Evolutionary conservation across 2,113 vertebrate species (phyloP).

Genomic region (Epinephelus cyanopodus): DNA sequence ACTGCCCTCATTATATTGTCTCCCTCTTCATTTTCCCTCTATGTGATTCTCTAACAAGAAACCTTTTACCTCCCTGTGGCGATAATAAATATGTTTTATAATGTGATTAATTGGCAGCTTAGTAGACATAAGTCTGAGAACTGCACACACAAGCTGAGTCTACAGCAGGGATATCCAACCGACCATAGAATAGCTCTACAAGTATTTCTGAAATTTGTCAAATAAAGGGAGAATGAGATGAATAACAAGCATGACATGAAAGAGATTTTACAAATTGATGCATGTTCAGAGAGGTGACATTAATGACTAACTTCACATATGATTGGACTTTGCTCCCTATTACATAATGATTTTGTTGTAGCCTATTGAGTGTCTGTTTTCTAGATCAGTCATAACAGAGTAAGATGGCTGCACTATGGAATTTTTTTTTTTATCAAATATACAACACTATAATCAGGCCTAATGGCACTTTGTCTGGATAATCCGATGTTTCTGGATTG

Average conservation of each 20-base stretch:
- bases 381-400: neutral
- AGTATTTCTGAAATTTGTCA: neutral
- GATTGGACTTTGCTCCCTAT: neutral
- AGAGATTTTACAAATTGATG: neutral
- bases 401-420: neutral
- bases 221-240: neutral
- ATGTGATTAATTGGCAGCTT: conserved; percentile 2
- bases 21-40: neutral
- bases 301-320: neutral
- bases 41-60: neutral
- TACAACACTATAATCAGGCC: neutral
- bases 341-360: neutral
- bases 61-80: neutral
- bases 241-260: neutral
- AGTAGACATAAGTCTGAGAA: neutral
- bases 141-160: no score
- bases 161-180: neutral
- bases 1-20: conserved; percentile 6
- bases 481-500: neutral
- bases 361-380: no score
- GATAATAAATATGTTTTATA: neutral
- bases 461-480: neutral
- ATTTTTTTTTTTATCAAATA: neutral
- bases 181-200: neutral
- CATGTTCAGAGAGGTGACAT: neutral